phyloP scores from a whole-genome alignment of 2,888 invertebrate genomes.

The Meteorus colon region DNA sequence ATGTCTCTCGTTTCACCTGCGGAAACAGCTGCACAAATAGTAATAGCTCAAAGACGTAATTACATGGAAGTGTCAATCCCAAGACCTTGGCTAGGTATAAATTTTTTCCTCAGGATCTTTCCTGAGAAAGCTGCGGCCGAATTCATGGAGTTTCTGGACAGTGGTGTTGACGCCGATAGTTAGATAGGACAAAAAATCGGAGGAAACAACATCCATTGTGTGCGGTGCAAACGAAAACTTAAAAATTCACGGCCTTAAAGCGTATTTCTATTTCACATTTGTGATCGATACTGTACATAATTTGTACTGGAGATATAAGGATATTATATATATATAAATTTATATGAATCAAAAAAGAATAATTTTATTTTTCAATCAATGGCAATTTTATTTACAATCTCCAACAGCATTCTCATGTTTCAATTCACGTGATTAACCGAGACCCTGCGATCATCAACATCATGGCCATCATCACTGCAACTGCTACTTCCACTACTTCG shows the following conservation, averaged over 20 bases:
- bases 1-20: constrained; percentile 80
- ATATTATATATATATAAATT: not conserved
- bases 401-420: not conserved
- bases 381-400: not conserved
- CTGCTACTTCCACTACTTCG: not conserved
- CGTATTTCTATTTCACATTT: not conserved
- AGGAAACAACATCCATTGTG: not conserved
- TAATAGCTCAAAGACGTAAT: constrained; percentile 80
- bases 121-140: constrained; percentile 75
- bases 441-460: not conserved
- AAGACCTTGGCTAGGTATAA: constrained; percentile 76
- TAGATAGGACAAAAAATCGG: not conserved
- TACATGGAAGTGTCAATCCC: constrained; percentile 80
- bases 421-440: not conserved
- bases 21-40: constrained; percentile 80
- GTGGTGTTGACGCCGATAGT: constrained; percentile 78
- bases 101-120: constrained; percentile 76
- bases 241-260: not conserved
- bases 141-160: constrained; percentile 79
- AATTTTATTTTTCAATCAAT: not conserved
- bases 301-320: not conserved
- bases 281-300: not conserved
- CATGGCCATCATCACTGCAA: not conserved
- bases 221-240: not conserved
- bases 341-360: not conserved